phyloP scores from a whole-genome alignment of 2,113 vertebrate species.

The Etheostoma cragini region DNA sequence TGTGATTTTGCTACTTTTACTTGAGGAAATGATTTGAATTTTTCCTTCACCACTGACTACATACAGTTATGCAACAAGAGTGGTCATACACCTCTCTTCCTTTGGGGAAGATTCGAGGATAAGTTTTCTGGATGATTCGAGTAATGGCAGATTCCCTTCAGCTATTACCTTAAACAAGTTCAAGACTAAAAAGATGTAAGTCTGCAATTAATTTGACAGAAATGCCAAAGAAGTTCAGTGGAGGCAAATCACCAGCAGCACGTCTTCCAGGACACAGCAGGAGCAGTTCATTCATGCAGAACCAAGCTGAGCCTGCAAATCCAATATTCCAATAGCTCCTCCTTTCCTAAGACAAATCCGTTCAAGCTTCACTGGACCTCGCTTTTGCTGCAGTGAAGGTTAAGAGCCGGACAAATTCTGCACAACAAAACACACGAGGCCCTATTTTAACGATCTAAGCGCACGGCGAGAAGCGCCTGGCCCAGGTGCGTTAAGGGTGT shows the following conservation, averaged over 20 bases:
- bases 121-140: slow-evolving; percentile 5
- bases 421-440: slow-evolving; percentile 19
- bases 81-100: background rate
- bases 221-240: background rate
- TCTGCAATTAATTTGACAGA: slow-evolving; percentile 23
- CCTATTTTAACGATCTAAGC: too few relatives aligned
- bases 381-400: slow-evolving; percentile 21
- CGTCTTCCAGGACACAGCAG: slow-evolving; percentile 26
- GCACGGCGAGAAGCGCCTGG: too few relatives aligned
- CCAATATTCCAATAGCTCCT: slow-evolving; percentile 61
- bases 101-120: background rate
- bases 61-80: background rate
- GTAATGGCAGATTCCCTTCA: background rate
- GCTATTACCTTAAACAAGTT: slow-evolving; percentile 3
- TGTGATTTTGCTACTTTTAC: background rate
- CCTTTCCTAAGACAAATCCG: slow-evolving; percentile 53
- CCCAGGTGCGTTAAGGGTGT: too few relatives aligned
- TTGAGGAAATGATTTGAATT: background rate
- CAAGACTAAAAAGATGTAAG: slow-evolving; percentile 12
- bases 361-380: slow-evolving; percentile 46
- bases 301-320: slow-evolving; percentile 57
- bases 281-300: slow-evolving; percentile 37
- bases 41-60: background rate
- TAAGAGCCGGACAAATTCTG: slow-evolving; percentile 4
- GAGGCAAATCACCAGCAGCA: slow-evolving; percentile 8